Evolutionary conservation across 2,113 vertebrate genomes (phyloP), one percentile per base, ranked within the genome.

Genomic region (Orthonyx spaldingii): DNA sequence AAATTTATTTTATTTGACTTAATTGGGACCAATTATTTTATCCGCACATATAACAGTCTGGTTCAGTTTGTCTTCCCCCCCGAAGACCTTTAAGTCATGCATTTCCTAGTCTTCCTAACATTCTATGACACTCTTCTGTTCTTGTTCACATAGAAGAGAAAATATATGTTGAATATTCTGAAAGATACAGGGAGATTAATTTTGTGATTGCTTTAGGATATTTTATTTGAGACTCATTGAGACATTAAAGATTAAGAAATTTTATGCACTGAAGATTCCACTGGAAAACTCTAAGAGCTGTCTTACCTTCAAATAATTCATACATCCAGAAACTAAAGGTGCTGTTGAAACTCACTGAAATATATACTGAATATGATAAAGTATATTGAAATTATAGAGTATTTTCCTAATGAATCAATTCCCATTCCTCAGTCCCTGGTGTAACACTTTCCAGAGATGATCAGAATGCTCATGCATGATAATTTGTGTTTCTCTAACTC

Each of bases 381-480:
- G 70, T 35, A 50, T 14, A 21, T 28, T n/a, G 9, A 49, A 70
- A 59, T 55, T 3, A 22, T 41, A 55, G 39, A 86, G 11, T 7
- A n/a, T 50, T 84, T 84, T 56, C 21, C 21, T 49, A 53, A 86
- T 49, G 8, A 60, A n/a, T 7, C 4, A 23, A 28, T 16, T 57
- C 11, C 18, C 6, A 11, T 3, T 68, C 27, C 44, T 76, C 11
- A 35, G 27, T 27, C 16, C 18, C 17, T 32, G 18, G 7, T 72
- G 15, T 46, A 26, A 44, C 30, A 32, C 16, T 53, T 79, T 27
- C n/a, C 32, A 35, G 12, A 10, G 27, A 42, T 33, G 9, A 60
- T 42, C 44, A 42, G 30, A 80, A 56, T 11, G 12, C 7, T 53
- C 11, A 16, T 2, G 0, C 9, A 0, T 16, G 28, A 7, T 46